phyloP scores from a whole-genome alignment of 2,113 vertebrate genomes.

The Siphamia tubifer region DNA sequence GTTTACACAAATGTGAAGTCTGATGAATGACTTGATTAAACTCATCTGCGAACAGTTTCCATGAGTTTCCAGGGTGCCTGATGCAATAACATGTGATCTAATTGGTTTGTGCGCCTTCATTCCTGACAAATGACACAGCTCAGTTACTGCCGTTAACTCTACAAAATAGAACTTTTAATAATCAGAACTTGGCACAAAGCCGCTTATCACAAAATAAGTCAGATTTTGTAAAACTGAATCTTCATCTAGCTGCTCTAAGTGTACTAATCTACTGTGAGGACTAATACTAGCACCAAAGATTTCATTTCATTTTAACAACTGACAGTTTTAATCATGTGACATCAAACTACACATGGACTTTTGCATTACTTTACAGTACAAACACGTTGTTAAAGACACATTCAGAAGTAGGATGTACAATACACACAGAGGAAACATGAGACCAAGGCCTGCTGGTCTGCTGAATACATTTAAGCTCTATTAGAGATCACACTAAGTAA shows the following conservation, averaged over 20 bases:
- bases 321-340: conserved; percentile 36
- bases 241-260: neutral
- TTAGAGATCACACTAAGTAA: neutral
- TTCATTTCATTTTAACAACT: conserved; percentile 27
- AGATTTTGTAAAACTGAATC: neutral
- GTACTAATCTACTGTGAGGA: too few relatives aligned
- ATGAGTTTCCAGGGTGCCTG: conserved; percentile 27
- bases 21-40: conserved; percentile 15
- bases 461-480: neutral
- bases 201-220: neutral
- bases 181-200: neutral
- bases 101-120: too few relatives aligned
- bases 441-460: conserved; percentile 46
- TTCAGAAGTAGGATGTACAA: conserved; percentile 32
- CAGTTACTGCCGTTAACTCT: neutral
- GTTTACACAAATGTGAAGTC: neutral
- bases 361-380: conserved; percentile 44
- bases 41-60: neutral
- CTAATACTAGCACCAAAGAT: conserved; percentile 27
- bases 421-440: neutral
- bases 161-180: neutral
- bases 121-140: neutral
- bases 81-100: too few relatives aligned
- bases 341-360: conserved; percentile 36
- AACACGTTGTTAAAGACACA: conserved; percentile 39